Conservation (phyloP, 2,888 invertebrate genomes). For the Polyploca ridens region DNA sequence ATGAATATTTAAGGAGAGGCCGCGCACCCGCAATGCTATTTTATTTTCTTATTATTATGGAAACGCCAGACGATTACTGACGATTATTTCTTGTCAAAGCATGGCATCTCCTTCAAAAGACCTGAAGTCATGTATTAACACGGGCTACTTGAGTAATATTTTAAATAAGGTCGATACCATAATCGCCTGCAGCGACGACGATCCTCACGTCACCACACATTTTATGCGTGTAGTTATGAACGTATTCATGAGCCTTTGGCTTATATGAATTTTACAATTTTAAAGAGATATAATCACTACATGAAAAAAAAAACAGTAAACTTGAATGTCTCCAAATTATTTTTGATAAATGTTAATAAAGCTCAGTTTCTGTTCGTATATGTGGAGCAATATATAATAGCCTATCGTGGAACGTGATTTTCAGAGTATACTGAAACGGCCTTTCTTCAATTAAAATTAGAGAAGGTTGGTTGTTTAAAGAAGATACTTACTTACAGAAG, state of each 20-base stretch:
- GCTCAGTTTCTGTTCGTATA: too few relatives aligned
- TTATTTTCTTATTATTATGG: constrained; percentile 66
- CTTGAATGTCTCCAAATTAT: too few relatives aligned
- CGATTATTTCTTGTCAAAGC: constrained; percentile 72
- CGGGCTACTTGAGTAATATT: constrained; percentile 47
- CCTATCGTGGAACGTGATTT: too few relatives aligned
- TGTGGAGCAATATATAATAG: too few relatives aligned
- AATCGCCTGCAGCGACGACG: constrained; percentile 53
- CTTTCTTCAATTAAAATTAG: too few relatives aligned
- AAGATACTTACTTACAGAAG: neutral
- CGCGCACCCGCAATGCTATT: constrained; percentile 48
- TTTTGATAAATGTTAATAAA: too few relatives aligned
- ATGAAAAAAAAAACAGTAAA: too few relatives aligned
- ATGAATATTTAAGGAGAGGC: constrained; percentile 70
- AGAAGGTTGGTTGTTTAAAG: too few relatives aligned
- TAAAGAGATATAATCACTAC: too few relatives aligned
- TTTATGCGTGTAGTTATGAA: constrained; percentile 9
- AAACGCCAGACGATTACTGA: constrained; percentile 60
- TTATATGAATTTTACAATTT: neutral
- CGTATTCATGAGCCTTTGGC: constrained; percentile 28
- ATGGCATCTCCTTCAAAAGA: constrained; percentile 51
- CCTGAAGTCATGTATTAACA: constrained; percentile 35
- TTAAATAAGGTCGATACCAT: constrained; percentile 50
- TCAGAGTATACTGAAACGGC: too few relatives aligned
- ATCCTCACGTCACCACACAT: constrained; percentile 47